These are phyloP conservation scores for Dimorphilus gyrociliatus DNA, from an alignment of 2,888 invertebrate species.

Conservation along the genomic window DNA sequence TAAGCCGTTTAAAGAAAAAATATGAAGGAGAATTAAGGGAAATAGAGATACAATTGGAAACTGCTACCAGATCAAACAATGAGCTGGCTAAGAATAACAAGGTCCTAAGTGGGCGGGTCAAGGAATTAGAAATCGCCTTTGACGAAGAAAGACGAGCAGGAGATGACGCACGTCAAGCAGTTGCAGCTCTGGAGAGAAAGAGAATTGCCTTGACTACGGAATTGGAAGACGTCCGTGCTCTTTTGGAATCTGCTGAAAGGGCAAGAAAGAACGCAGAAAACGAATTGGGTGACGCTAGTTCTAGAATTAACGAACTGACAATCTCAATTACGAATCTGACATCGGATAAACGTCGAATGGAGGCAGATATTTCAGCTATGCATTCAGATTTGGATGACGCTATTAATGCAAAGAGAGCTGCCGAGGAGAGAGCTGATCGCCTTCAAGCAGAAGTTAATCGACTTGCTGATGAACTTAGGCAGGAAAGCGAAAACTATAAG, in stretches of 20 bases:
- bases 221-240: slow-evolving; percentile 61
- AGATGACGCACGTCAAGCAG: slow-evolving; percentile 29
- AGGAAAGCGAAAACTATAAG: slow-evolving; percentile 39
- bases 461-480: slow-evolving; percentile 33
- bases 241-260: slow-evolving; percentile 38
- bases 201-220: slow-evolving; percentile 61
- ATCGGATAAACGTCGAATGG: slow-evolving; percentile 81
- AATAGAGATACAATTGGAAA: slow-evolving; percentile 22
- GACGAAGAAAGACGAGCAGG: slow-evolving; percentile 31
- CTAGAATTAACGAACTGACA: slow-evolving; percentile 81
- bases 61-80: slow-evolving; percentile 14
- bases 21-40: slow-evolving; percentile 35
- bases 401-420: slow-evolving; percentile 24
- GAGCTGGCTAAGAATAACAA: slow-evolving; percentile 87
- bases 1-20: slow-evolving; percentile 37
- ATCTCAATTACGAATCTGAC: slow-evolving; percentile 87
- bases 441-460: slow-evolving; percentile 27
- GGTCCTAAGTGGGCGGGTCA: slow-evolving; percentile 79
- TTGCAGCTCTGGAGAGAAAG: slow-evolving; percentile 32
- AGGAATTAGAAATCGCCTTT: slow-evolving; percentile 37
- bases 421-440: slow-evolving; percentile 17
- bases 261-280: slow-evolving; percentile 36
- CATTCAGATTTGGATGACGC: slow-evolving; percentile 93
- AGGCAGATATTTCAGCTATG: slow-evolving; percentile 73
- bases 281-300: slow-evolving; percentile 69